Conservation (phyloP, 2,113 vertebrate genomes). For the Notarius lentiginosus region DNA sequence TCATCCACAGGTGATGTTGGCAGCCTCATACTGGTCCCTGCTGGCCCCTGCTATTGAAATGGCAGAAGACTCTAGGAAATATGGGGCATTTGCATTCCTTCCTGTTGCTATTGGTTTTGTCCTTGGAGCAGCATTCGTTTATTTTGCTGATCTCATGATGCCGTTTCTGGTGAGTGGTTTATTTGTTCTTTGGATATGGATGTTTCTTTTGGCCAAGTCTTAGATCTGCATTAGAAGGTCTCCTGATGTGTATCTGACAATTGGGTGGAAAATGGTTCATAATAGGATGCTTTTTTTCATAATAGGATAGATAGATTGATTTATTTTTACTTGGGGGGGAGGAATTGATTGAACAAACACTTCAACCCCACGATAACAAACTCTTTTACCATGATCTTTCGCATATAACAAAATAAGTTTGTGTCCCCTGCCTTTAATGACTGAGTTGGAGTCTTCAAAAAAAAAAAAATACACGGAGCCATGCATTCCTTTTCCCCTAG, state of each 20-base stretch:
- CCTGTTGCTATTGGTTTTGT: slow-evolving; percentile 87
- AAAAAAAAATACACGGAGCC: no score
- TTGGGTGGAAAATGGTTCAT: neutral
- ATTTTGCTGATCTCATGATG: slow-evolving; percentile 81
- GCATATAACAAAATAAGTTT: no score
- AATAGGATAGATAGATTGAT: no score
- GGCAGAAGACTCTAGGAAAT: slow-evolving; percentile 84
- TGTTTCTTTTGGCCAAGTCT: neutral
- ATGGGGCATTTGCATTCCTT: slow-evolving; percentile 85
- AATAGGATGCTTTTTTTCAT: neutral
- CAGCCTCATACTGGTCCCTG: slow-evolving; percentile 95
- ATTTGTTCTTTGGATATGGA: neutral
- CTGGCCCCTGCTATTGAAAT: slow-evolving; percentile 91
- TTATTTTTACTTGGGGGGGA: neutral
- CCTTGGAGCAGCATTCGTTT: slow-evolving; percentile 89
- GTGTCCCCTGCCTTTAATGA: no score
- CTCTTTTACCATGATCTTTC: no score
- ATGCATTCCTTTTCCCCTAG: no score
- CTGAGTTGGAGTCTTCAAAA: no score
- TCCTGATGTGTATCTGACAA: neutral
- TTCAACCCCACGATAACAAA: no score
- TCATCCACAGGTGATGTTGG: slow-evolving; percentile 87
- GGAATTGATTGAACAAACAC: neutral
- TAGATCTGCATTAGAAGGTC: neutral
- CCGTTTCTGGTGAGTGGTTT: slow-evolving; percentile 80